These are phyloP conservation scores for Amaurobius ferox DNA, from an alignment of 2,888 invertebrate genomes.

Conservation along the genomic window DNA sequence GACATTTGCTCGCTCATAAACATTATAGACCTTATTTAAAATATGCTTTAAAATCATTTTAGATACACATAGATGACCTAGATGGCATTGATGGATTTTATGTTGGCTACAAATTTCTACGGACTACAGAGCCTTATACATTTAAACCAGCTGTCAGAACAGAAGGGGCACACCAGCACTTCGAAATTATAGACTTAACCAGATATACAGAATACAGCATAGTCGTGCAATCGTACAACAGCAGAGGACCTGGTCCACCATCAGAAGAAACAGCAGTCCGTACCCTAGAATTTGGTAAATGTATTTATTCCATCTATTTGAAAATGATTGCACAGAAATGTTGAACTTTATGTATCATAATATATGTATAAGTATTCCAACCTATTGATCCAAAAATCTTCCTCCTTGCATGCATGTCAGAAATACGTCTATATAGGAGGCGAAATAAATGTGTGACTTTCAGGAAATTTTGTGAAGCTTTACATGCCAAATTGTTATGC, in stretches of 20 bases:
- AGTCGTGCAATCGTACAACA: conserved; percentile 77
- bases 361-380: too few species aligned
- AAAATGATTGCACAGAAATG: too few species aligned
- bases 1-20: too few species aligned
- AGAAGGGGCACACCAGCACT: conserved; percentile 14
- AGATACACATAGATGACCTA: conserved; percentile 76
- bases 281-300: conserved; percentile 65
- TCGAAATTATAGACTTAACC: conserved; percentile 75
- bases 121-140: conserved; percentile 76
- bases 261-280: conserved; percentile 73
- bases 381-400: too few species aligned
- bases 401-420: too few species aligned
- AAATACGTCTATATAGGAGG: too few species aligned
- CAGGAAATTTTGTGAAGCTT: too few species aligned
- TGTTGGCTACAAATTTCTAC: conserved; percentile 77
- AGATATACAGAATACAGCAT: conserved; percentile 78
- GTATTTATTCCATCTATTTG: too few species aligned
- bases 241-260: conserved; percentile 77
- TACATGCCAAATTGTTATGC: too few species aligned
- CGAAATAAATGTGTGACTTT: too few species aligned
- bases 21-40: too few species aligned
- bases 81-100: conserved; percentile 77
- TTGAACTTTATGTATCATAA: too few species aligned
- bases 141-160: conserved; percentile 75
- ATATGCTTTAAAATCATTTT: background rate